phyloP scores from a whole-genome alignment of 2,888 invertebrate genomes.

The Oxytorus armatus region DNA sequence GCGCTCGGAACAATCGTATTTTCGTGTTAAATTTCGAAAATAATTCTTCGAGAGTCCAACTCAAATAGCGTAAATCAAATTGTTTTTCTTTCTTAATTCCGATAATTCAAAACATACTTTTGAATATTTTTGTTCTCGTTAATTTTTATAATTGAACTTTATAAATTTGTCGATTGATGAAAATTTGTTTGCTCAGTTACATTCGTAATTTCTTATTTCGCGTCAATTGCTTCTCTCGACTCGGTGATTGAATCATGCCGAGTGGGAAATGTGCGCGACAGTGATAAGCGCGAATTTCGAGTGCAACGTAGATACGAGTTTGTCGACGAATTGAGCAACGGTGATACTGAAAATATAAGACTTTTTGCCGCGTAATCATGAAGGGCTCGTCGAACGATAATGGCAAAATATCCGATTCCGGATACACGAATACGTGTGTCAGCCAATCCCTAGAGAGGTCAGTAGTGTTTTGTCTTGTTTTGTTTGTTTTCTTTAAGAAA shows the following conservation, averaged over 20 bases:
- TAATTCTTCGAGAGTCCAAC: not conserved
- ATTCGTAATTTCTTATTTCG: conserved; percentile 33
- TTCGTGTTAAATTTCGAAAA: conserved; percentile 11
- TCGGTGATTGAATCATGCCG: conserved; percentile 40
- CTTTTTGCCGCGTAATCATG: conserved; percentile 54
- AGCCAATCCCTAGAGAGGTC: conserved; percentile 93
- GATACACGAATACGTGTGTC: conserved; percentile 92
- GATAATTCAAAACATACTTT: no score
- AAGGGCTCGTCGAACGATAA: conserved; percentile 81
- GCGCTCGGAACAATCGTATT: not conserved
- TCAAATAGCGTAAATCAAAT: no score
- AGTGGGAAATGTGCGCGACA: conserved; percentile 31
- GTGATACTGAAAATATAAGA: conserved; percentile 27
- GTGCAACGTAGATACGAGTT: not conserved
- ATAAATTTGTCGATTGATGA: not conserved
- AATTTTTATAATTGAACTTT: not conserved
- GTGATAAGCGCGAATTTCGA: not conserved
- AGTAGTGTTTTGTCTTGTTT: no score
- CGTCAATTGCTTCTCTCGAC: conserved; percentile 32
- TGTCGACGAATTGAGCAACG: conserved; percentile 7
- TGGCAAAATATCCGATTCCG: conserved; percentile 91
- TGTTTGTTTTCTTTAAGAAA: conserved; percentile 2
- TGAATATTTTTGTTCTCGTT: not conserved
- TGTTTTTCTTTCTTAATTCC: not conserved
- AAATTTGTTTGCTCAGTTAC: not conserved